Conservation (phyloP, 2,888 invertebrate genomes). For the Suillia variegata region DNA sequence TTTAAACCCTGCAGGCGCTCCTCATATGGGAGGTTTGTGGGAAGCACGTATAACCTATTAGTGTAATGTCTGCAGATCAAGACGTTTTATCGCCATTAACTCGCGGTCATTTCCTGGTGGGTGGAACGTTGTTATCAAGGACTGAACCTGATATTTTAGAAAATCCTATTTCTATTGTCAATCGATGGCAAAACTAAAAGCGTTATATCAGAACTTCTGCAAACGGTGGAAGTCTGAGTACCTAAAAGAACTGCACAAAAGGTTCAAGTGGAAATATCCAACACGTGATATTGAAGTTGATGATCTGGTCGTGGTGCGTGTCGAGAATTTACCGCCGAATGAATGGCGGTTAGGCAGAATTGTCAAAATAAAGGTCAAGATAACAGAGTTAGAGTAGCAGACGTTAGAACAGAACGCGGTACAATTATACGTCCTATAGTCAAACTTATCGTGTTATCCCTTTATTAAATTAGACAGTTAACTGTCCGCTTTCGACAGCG, state of each 20-base stretch:
- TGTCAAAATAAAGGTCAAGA: conserved; percentile 2
- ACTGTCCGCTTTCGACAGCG: too few species aligned
- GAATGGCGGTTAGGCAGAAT: conserved; percentile 17
- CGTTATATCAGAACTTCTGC: conserved; percentile 15
- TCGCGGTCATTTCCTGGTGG: background rate
- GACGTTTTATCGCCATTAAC: background rate
- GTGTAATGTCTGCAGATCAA: background rate
- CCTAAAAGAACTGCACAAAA: conserved; percentile 7
- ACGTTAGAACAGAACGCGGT: too few species aligned
- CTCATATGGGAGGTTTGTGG: conserved; percentile 16
- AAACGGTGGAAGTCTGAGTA: conserved; percentile 13
- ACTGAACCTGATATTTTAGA: background rate
- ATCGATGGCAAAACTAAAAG: conserved; percentile 6
- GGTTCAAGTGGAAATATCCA: conserved; percentile 12
- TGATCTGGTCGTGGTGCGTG: conserved; percentile 15
- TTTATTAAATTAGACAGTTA: too few species aligned
- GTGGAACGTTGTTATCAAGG: background rate
- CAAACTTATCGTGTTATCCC: too few species aligned
- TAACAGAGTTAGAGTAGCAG: background rate
- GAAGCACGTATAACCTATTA: conserved; percentile 10
- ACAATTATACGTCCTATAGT: too few species aligned
- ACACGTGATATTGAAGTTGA: background rate
- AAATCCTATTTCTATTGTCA: background rate
- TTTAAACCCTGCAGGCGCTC: conserved; percentile 13
- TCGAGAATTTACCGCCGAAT: conserved; percentile 10